Conservation (phyloP, 2,888 invertebrate genomes). For the Stictocephala bisonia region DNA sequence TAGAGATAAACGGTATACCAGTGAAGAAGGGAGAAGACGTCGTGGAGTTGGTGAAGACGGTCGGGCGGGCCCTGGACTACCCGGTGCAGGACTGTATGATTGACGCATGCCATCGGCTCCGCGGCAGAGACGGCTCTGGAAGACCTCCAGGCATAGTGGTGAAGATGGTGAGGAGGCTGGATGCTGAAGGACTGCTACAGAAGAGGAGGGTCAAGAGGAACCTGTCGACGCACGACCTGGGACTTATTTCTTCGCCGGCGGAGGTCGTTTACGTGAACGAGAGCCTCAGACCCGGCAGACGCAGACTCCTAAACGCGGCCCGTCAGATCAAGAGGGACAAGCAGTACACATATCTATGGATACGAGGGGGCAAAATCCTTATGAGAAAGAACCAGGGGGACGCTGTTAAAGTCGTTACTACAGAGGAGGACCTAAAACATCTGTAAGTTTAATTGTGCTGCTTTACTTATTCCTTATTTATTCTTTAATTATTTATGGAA, state of each 20-base stretch:
- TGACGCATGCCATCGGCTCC: not conserved
- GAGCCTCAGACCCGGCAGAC: slow-evolving; percentile 15
- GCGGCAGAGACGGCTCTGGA: not conserved
- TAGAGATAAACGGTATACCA: not conserved
- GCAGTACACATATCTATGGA: slow-evolving; percentile 5
- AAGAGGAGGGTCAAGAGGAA: slow-evolving; percentile 11
- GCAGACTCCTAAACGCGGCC: slow-evolving; percentile 1
- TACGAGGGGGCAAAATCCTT: slow-evolving; percentile 3
- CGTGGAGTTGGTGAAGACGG: not conserved
- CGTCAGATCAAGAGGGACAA: slow-evolving; percentile 13
- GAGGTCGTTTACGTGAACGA: slow-evolving; percentile 19
- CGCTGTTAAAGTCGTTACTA: not conserved
- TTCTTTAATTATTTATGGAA: too few relatives aligned
- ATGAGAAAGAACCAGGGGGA: slow-evolving; percentile 14
- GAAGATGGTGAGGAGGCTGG: slow-evolving; percentile 26
- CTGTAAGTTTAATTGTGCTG: too few relatives aligned
- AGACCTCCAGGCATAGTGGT: slow-evolving; percentile 23
- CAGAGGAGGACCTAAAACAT: not conserved
- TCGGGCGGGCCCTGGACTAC: not conserved
- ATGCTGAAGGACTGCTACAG: slow-evolving; percentile 22
- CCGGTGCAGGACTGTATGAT: not conserved
- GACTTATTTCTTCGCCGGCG: not conserved
- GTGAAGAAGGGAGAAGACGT: not conserved
- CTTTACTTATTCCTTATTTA: too few relatives aligned
- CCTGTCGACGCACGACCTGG: slow-evolving; percentile 27